Conservation (phyloP, 2,888 invertebrate species). For the Scaptomyza cyrtandrae region DNA sequence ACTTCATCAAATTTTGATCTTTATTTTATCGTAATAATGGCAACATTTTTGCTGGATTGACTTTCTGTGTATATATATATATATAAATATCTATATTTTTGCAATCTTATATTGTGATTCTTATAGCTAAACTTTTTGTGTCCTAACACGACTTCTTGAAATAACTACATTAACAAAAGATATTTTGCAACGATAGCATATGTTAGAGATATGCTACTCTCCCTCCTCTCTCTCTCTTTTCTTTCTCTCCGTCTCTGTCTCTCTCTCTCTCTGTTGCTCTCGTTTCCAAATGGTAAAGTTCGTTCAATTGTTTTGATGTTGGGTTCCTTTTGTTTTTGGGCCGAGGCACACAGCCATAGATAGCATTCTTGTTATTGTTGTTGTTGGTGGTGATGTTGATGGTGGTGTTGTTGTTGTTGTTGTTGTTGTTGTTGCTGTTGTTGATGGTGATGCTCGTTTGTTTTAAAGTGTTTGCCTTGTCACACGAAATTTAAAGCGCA, state of each 20-base stretch:
- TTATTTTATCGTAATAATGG: neutral
- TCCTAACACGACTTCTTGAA: neutral
- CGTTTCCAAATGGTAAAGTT: neutral
- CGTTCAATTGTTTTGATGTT: conserved; percentile 7
- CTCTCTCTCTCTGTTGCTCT: too few species aligned
- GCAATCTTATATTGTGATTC: too few species aligned
- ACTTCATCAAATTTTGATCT: neutral
- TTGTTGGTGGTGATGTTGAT: conserved; percentile 8
- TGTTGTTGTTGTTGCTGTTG: conserved; percentile 16
- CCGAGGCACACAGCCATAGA: conserved; percentile 4
- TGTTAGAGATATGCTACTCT: neutral
- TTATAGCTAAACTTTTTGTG: too few species aligned
- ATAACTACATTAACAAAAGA: neutral
- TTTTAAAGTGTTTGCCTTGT: conserved; percentile 48
- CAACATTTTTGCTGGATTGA: too few species aligned
- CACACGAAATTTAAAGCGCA: conserved; percentile 67
- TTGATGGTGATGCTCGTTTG: conserved; percentile 33
- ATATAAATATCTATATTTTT: too few species aligned
- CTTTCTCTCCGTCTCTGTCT: too few species aligned
- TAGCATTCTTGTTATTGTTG: conserved; percentile 5
- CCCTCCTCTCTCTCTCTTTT: neutral
- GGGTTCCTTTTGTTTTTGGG: conserved; percentile 10
- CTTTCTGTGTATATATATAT: too few species aligned
- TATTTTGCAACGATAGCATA: too few species aligned
- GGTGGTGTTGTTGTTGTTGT: conserved; percentile 7